Base-by-base conservation (phyloP, 2,888 invertebrate species). In the Polylopha cassiicola region DNA sequence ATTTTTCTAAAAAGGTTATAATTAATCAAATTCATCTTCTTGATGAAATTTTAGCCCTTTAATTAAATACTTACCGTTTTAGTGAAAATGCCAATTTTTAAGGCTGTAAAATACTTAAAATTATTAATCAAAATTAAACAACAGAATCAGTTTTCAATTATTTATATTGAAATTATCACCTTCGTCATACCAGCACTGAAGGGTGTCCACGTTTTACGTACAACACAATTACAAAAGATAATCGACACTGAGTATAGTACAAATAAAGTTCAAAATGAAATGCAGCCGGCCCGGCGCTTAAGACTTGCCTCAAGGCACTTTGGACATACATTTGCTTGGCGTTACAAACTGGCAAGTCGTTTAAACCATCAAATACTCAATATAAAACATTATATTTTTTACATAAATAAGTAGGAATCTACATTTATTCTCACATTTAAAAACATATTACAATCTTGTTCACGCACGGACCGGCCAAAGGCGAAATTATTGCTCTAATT, bases 81-180 rank as follows among this genome's bases (percentile, higher is more conserved):
- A n/a, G n/a, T n/a, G n/a, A n/a, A n/a, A n/a, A n/a, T n/a, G n/a
- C n/a, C n/a, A n/a, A 10, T 34, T 11, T 23, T 23, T 10, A n/a
- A 28, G 4, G n/a, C 4, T 5, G 16, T 33, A 14, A 7, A 13
- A 31, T 14, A 8, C 15, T 2, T n/a, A 31, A 11, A 14, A 13
- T 7, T 13, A 10, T 2, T 29, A 20, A 21, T 8, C 31, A 16
- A 36, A 55, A 67, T 60, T 44, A 58, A 65, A 71, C 58, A 50
- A 53, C 43, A 37, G 8, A 23, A 41, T 23, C 37, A 45, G 48
- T 66, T 73, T 74, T 75, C 71, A 73, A 73, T 73, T 67, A 73
- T 76, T 79, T 79, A 71, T 81, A 79, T 80, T 80, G 79, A 80
- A 80, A 76, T 80, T 78, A 82, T 82, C 80, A 81, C 84, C 74